These are phyloP conservation scores for Stratiomys singularior DNA, from an alignment of 2,888 invertebrate genomes.

Conservation along the genomic window DNA sequence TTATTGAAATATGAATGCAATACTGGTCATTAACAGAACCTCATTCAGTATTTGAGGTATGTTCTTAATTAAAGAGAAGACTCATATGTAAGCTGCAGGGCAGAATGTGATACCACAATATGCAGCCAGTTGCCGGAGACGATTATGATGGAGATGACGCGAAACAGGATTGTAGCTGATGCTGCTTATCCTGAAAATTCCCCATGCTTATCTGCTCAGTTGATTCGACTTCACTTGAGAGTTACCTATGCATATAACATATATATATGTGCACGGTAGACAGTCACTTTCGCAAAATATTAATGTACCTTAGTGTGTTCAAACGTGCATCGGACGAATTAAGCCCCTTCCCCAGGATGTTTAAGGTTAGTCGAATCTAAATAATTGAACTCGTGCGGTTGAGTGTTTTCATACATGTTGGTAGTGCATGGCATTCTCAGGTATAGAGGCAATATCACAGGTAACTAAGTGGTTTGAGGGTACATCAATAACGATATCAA, in stretches of 20 bases:
- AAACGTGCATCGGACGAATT: background rate
- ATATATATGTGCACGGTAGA: background rate
- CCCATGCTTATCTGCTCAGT: constrained; percentile 19
- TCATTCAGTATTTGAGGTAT: constrained; percentile 17
- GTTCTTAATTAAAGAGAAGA: constrained; percentile 33
- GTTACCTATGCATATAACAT: too few relatives aligned
- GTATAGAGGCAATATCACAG: constrained; percentile 13
- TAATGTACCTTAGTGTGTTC: background rate
- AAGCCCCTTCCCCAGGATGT: constrained; percentile 22
- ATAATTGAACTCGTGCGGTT: constrained; percentile 18
- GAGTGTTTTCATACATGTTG: background rate
- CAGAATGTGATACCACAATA: background rate
- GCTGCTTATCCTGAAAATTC: constrained; percentile 39
- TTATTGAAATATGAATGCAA: constrained; percentile 43
- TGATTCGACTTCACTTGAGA: constrained; percentile 11
- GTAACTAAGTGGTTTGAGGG: constrained; percentile 39
- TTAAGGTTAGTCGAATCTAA: constrained; percentile 32
- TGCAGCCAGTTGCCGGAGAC: background rate
- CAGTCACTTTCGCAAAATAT: constrained; percentile 4
- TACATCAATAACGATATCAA: constrained; percentile 36
- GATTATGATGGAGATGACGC: background rate
- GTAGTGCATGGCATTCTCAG: background rate
- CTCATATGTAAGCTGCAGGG: background rate
- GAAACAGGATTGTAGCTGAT: background rate
- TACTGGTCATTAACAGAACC: constrained; percentile 30